Evolutionary conservation across 2,113 vertebrate species (phyloP), one percentile per base, ranked within the genome.

Genomic region (Epinephelus cyanopodus): DNA sequence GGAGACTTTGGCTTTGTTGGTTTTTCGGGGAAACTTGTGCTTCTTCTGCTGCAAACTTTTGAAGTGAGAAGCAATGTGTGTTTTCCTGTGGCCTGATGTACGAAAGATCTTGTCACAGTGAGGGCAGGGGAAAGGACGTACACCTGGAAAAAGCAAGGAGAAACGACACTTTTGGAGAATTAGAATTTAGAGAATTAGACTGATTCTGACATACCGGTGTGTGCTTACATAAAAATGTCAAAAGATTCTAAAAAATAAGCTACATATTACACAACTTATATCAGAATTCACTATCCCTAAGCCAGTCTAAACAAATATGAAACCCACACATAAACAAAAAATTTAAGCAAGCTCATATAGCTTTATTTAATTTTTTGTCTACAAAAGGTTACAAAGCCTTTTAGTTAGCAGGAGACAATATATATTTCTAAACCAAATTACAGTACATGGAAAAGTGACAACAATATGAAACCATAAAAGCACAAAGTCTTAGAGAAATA

Each of bases 31-130:
- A 83, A 97, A 98, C 63, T 97, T 95, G 93, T 98, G 95, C 88
- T 98, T 99, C 88, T 97, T 97, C 27, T 97, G 89, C 70, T 98
- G 98, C 0, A 96, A 92, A 53, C 97, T 97, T 91, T 99, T 99
- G 83, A 99, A 99, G 85, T 99, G 98, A 1, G 98, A 99, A 50
- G 98, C 96, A 2, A 99, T 95, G 23, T 99, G 98, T 1, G 98
- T 99, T 93, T 99, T 99, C 74, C 98, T 95, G 89, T 99, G 98
- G 80, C 98, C 98, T 0, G 98, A 99, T 0, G 98, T 99, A 45
- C 98, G 96, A 57, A 99, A 99, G 67, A 98, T 98, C 92, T 99
- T 99, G 89, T 99, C 98, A 90, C 98, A 99, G 95, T 99, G 98
- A 70, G 98, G 98, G 93, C 98, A 99, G 62, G 97, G 95, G 90